Base-by-base conservation (phyloP, 2,888 invertebrate species). In the Dasysyrphus albostriatus region DNA sequence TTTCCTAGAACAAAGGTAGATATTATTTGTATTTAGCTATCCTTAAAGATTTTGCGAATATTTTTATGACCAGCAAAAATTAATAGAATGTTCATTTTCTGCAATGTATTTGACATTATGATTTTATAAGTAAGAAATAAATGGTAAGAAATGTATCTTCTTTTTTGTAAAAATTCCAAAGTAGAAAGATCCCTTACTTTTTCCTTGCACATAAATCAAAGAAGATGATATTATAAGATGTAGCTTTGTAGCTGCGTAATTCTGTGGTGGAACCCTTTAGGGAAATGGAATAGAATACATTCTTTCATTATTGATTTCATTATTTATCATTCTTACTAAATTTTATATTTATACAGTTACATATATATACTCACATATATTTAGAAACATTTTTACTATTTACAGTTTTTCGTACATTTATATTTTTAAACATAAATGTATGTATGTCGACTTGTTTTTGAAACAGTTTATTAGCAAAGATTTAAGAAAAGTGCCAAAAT, bases 231-330 rank as follows among this genome's bases (percentile, higher is more conserved):
- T n/a, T n/a, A n/a, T 63, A 44, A 47, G n/a, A 63, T 24, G 5
- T 5, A 14, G 10, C 3, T 12, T 0, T 1, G 24, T 24, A 24
- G 24, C 24, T 24, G 1, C 24, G 24, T 24, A n/a, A 8, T 16
- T 19, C 44, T 44, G 44, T 24, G 24, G 2, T 24, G 44, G 44
- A 44, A 63, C 44, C 63, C 8, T 44, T 63, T 44, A 14, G n/a
- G 63, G 63, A 63, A 44, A 63, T 63, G 63, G 9, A 63, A 32
- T 44, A 10, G 16, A 44, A 44, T 44, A 44, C n/a, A 44, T 44
- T 10, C 5, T 24, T 63, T 44, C 44, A 63, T 63, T 63, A 63
- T 44, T 63, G 44, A 44, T 63, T 63, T 63, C 63, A 42, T 63
- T 10, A 14, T 42, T 63, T 63, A 42, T 63, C 63, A 63, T 63